These are phyloP conservation scores for Ditylenchus weischeri DNA, from an alignment of 2,888 invertebrate species.

Conservation along the genomic window DNA sequence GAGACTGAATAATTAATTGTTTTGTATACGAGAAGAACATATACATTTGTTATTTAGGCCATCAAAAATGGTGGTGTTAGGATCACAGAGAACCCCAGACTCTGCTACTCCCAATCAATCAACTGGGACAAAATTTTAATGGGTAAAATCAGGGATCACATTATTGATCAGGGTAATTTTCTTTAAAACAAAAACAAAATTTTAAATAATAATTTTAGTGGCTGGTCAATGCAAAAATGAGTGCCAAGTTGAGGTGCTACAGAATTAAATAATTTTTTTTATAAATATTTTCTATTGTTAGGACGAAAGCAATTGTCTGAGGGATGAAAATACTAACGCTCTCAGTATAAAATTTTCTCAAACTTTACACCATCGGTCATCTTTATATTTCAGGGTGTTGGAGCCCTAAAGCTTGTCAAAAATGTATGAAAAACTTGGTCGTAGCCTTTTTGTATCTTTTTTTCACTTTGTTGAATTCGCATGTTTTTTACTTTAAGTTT, in stretches of 20 bases:
- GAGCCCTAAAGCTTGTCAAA: neutral
- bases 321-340: neutral
- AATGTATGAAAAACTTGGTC: neutral
- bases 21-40: too few relatives aligned
- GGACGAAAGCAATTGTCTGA: slow-evolving; percentile 25
- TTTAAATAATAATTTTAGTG: slow-evolving; percentile 8
- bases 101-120: slow-evolving; percentile 86
- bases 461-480: too few relatives aligned
- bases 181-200: neutral
- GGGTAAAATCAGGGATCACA: slow-evolving; percentile 39
- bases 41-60: slow-evolving; percentile 57
- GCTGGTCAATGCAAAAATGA: slow-evolving; percentile 33
- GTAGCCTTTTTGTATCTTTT: neutral
- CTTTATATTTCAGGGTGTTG: neutral
- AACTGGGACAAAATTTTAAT: slow-evolving; percentile 80
- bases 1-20: too few relatives aligned
- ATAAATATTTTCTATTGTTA: too few relatives aligned
- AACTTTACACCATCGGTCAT: neutral
- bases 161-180: slow-evolving; percentile 28
- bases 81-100: slow-evolving; percentile 81
- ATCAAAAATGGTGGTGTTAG: slow-evolving; percentile 78
- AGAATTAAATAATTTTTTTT: too few relatives aligned
- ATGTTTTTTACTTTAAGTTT: too few relatives aligned
- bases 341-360: neutral
- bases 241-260: slow-evolving; percentile 12